Conservation (phyloP, 2,888 invertebrate genomes). For the Hyalella azteca region DNA sequence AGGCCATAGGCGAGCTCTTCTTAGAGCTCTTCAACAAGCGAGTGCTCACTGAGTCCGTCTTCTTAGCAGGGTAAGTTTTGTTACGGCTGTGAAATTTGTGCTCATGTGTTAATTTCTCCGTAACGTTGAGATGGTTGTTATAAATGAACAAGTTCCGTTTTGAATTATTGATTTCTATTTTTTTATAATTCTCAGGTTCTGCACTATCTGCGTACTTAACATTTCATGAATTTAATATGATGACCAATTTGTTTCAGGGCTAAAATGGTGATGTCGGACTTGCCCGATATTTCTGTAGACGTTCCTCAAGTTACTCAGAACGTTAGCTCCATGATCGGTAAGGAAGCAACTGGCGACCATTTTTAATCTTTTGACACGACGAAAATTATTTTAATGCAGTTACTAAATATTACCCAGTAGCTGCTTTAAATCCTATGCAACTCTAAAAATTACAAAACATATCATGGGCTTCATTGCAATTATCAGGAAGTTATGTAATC, state of each 20-base stretch:
- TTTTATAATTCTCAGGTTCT: no score
- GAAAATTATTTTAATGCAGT: no score
- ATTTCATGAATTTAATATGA: not conserved
- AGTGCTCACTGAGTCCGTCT: not conserved
- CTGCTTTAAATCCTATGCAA: no score
- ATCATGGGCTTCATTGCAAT: no score
- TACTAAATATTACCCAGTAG: no score
- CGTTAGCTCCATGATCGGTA: constrained; percentile 15
- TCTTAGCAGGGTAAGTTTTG: not conserved
- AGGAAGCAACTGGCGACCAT: no score
- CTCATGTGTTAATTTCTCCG: not conserved
- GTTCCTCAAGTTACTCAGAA: not conserved
- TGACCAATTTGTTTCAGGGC: not conserved
- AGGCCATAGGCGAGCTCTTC: not conserved
- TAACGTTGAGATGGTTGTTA: not conserved
- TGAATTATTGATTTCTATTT: no score
- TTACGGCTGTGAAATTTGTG: not conserved
- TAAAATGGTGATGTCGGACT: not conserved
- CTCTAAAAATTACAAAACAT: no score
- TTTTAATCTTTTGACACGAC: no score
- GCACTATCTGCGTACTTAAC: not conserved
- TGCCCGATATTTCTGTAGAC: not conserved
- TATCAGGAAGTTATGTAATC: no score
- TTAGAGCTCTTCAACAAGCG: not conserved
- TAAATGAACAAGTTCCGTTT: no score